Base-by-base conservation (phyloP, 2,797 vertebrate species). In the Ptychobarbus kaznakovi region DNA sequence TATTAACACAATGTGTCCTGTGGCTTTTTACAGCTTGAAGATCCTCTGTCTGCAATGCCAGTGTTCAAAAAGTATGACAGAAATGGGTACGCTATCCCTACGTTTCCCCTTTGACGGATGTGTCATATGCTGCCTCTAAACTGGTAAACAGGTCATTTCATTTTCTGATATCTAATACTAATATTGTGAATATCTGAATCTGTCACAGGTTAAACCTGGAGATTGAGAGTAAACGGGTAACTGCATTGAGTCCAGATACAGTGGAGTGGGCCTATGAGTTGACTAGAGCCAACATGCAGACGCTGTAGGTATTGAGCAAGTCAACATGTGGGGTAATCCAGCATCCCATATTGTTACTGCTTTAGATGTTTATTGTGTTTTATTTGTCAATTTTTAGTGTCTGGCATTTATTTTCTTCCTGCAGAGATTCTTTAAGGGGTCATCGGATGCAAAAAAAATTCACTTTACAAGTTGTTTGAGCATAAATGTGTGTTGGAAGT, bases 11-110 rank as follows among this genome's bases (percentile, higher is more conserved):
- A 6, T 49, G 22, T 28, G 18, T 79, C 0, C 40, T 13, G 32
- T 85, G 89, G 87, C 13, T 46, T 61, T 82, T 79, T 90, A 81
- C 92, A 99, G 98, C 95, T 98, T 0, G 96, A 96, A 2, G 97
- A 99, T 84, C 98, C 98, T 1, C 93, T 99, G 44, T 95, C 96
- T 74, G 94, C 97, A 3, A 98, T 98, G 90, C 97, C 98, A 0
- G 97, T 97, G 88, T 99, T 99, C 91, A 98, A 97, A 93, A 98
- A 98, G 82, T 99, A 97, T 0, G 97, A 99, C 93, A 94, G 98
- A 77, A 97, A 99, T 1, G 97, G 97, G 98, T 99, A 95, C 78
- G 97, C 84, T 44, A 22, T 46, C n/a, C 25, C 78, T 18, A 66
- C 25, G 16, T 78, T 61, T 83, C 8, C 51, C 3, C 58, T 83